Conservation (phyloP, 2,797 vertebrate genomes). For the Phalloptychus januarius region DNA sequence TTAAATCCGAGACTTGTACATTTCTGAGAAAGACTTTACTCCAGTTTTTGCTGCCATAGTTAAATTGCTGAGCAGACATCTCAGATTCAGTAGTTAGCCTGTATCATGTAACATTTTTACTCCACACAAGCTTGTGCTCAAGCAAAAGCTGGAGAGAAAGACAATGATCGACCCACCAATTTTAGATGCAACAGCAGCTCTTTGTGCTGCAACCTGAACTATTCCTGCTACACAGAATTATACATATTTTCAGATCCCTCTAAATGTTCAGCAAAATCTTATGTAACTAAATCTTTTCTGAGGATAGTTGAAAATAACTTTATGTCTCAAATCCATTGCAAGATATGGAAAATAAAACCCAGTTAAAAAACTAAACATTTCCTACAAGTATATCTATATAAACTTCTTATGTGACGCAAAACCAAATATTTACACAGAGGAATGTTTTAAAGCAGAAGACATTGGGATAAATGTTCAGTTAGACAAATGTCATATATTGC, state of each 20-base stretch:
- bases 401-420: slow-evolving; percentile 43
- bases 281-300: background rate
- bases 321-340: slow-evolving; percentile 6
- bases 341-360: slow-evolving; percentile 38
- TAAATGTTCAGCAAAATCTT: background rate
- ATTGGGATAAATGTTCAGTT: background rate
- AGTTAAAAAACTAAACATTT: slow-evolving; percentile 37
- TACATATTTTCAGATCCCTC: background rate
- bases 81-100: background rate
- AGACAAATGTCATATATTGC: background rate
- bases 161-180: background rate
- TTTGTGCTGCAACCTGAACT: background rate
- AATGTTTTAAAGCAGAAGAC: background rate
- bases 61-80: background rate
- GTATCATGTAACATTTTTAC: background rate
- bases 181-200: background rate
- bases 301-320: slow-evolving; percentile 19
- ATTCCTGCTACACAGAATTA: background rate
- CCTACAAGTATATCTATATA: slow-evolving; percentile 30
- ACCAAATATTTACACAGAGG: slow-evolving; percentile 28
- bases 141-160: background rate
- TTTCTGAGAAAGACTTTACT: background rate
- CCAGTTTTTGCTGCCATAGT: background rate
- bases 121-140: background rate
- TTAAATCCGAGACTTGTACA: background rate